Evolutionary conservation across 2,888 invertebrate genomes (phyloP), one percentile per base, ranked within the genome.

Genomic region (Hypena proboscidalis): DNA sequence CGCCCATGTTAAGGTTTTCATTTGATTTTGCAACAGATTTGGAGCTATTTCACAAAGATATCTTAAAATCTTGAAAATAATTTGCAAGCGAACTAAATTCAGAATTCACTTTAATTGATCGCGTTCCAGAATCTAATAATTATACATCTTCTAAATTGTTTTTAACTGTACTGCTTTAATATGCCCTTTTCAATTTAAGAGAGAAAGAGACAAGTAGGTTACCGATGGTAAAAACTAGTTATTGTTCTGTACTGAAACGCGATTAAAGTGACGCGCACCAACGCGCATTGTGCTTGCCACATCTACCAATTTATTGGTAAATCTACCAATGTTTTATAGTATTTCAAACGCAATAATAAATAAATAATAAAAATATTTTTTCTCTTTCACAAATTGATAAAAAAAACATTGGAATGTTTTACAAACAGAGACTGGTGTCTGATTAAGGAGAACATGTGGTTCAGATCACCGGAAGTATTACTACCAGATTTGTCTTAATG

Each of bases 1-100:
- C 65, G n/a, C 77, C 78, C 84, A 85, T 84, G 60, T 66, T 67
- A 17, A 2, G 4, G 8, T 10, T 42, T 44, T 39, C 64, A 70
- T 56, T 46, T 44, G 45, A 8, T 25, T 26, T n/a, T 6, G 15
- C 8, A 15, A 5, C 4, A 5, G 5, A 5, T 15, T 8, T 5
- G 9, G 9, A 13, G 4, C 3, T 8, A 32, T 13, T 21, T 17
- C 3, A 8, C 8, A 1, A 14, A 32, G 20, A 15, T 20, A 13
- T 7, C 4, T 19, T 32, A 8, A 14, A 32, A 4, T 11, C 11
- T 17, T 7, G n/a, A 6, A 11, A 11, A 3, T 32, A n/a, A n/a
- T 9, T 22, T 14, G 25, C n/a, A 31, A 10, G 10, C 7, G n/a
- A 26, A 9, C 26, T 13, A 25, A 26, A 20, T 20, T 14, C n/a